These are phyloP conservation scores for Drosophila maculinotata DNA, from an alignment of 2,888 invertebrate genomes.

Conservation along the genomic window DNA sequence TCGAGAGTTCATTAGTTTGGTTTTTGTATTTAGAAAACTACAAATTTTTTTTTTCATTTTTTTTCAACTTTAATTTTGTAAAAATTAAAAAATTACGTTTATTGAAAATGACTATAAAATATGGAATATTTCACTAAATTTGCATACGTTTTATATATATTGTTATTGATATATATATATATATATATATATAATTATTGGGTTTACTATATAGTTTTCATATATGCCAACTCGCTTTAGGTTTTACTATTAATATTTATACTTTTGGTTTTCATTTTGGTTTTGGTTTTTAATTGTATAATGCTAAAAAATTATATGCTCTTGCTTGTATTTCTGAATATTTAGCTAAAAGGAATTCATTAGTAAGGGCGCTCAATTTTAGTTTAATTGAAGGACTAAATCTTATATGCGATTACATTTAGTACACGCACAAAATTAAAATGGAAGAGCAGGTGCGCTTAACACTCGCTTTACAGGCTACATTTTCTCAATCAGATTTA, in stretches of 20 bases:
- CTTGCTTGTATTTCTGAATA: slow-evolving; percentile 75
- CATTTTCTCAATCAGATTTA: slow-evolving; percentile 61
- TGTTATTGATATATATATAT: slow-evolving; percentile 56
- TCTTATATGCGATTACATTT: slow-evolving; percentile 32
- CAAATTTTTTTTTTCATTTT: slow-evolving; percentile 56
- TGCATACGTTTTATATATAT: slow-evolving; percentile 57
- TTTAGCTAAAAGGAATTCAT: slow-evolving; percentile 84
- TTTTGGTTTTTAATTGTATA: slow-evolving; percentile 65
- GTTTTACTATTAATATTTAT: slow-evolving; percentile 61
- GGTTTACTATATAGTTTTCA: slow-evolving; percentile 68
- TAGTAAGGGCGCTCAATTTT: slow-evolving; percentile 80
- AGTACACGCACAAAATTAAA: slow-evolving; percentile 56
- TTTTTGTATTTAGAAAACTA: slow-evolving; percentile 74
- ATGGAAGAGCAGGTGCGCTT: slow-evolving; percentile 67
- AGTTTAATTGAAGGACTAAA: slow-evolving; percentile 70
- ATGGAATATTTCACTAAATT: slow-evolving; percentile 72
- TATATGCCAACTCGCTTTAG: slow-evolving; percentile 61
- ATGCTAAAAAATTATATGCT: slow-evolving; percentile 80
- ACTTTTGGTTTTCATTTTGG: slow-evolving; percentile 37
- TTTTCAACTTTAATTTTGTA: slow-evolving; percentile 77
- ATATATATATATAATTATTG: slow-evolving; percentile 49
- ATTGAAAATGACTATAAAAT: slow-evolving; percentile 80
- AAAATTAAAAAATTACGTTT: slow-evolving; percentile 80
- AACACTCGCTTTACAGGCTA: slow-evolving; percentile 69
- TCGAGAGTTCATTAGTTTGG: slow-evolving; percentile 51